Evolutionary conservation across 2,888 invertebrate genomes (phyloP), one percentile per base, ranked within the genome.

Genomic region (Latrodectus hesperus): DNA sequence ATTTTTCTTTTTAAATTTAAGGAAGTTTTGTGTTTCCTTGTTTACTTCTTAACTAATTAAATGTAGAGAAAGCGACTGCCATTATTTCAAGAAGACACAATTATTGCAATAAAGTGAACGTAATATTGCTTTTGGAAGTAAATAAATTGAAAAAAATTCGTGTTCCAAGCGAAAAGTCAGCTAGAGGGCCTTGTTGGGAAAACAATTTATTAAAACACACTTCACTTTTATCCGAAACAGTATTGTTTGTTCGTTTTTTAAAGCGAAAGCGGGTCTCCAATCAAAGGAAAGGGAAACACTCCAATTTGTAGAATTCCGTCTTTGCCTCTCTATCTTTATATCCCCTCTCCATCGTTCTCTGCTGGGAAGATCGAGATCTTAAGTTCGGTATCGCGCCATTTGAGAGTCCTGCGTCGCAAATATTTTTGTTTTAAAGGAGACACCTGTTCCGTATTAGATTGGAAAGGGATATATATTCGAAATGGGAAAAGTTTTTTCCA

Each of bases 401-500:
- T 81, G 81, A 81, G 51, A 64, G 60, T 72, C 71, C 64, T 53
- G n/a, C 11, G 78, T 78, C 78, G 72, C 53, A 81, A 52, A 67
- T 81, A 72, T 73, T 72, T 53, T 53, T 67, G 65, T 81, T 81
- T 53, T 81, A 81, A 74, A 72, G 53, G 65, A 74, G 73, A 81
- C 81, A 81, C 81, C 81, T 81, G 81, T 81, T 81, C 65, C n/a
- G 67, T 74, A 81, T 81, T 81, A 81, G 73, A 81, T 81, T 81
- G 73, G 73, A 81, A 81, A 51, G 65, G 73, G 73, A 52, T 72
- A 22, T 16, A 12, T 64, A 51, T 73, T 73, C 51, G 73, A 81
- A 81, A 65, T 65, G 26, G 81, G n/a, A 74, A 81, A 80, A 74
- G 22, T 64, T 22, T 38, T 9, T 26, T 53, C 17, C 51, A 11